Percentiles rank a stretch among this genome's conserved stretches.
Conservation (phyloP, 2,888 invertebrate genomes). For the Syritta pipiens region DNA sequence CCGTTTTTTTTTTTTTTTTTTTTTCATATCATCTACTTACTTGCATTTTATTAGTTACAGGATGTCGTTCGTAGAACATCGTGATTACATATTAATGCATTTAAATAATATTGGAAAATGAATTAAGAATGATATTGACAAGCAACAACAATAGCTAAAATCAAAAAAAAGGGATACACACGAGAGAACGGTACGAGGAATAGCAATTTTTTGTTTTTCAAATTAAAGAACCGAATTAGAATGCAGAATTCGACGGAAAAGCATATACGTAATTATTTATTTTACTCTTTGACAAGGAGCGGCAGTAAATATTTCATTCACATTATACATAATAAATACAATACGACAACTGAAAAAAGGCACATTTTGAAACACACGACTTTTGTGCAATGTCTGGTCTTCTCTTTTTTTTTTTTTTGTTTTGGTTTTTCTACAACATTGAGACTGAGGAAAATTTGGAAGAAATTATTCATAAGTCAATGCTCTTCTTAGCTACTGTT, state of each 20-base stretch:
- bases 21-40: conserved; percentile 42
- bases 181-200: too few species aligned
- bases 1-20: too few species aligned
- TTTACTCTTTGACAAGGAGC: conserved; percentile 20
- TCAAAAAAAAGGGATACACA: conserved; percentile 25
- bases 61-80: conserved; percentile 64
- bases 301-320: conserved; percentile 42
- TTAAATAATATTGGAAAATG: conserved; percentile 30
- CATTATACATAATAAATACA: conserved; percentile 45
- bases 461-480: conserved; percentile 60
- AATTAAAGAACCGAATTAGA: not conserved
- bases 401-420: too few species aligned
- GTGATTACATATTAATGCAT: conserved; percentile 57
- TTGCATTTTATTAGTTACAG: conserved; percentile 63
- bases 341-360: conserved; percentile 66
- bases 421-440: conserved; percentile 34
- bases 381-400: conserved; percentile 57
- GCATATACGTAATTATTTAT: not conserved
- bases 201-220: too few species aligned
- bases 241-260: not conserved
- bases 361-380: conserved; percentile 66
- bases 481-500: conserved; percentile 65
- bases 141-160: conserved; percentile 68
- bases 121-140: conserved; percentile 54
- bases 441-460: conserved; percentile 39